Evolutionary conservation across 1,140 invertebrate genomes (phyloP), one percentile per base, ranked within the genome.

Genomic region (Akabosia matsudoensis): DNA sequence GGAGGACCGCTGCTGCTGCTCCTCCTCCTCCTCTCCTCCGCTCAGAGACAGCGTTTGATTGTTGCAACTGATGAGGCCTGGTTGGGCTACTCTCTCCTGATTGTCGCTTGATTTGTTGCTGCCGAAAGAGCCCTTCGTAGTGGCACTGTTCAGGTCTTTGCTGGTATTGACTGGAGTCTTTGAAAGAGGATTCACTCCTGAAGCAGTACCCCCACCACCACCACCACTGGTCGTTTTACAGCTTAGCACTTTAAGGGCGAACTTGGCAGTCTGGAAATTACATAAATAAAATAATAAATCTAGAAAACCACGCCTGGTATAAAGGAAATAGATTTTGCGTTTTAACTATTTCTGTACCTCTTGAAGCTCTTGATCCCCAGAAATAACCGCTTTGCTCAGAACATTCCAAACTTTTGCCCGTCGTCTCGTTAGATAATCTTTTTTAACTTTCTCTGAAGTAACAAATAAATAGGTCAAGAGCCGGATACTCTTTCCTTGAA

Each of bases 401-500:
- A 34, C 22, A 1, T 72, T 72, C 70, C 70, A 72, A 2, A 72
- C n/a, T 2, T 2, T 34, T 4, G 37, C 16, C 18, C 22, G 24
- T 3, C 10, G n/a, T 26, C 45, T 34, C 3, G 7, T 18, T 2
- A 77, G n/a, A 22, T 75, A 75, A 30, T 79, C 33, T 33, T 33
- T 70, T 24, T 76, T 64, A 13, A n/a, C 51, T 70, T 28, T 67
- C n/a, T 76, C 76, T 14, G 79, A 80, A 56, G 75, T 64, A 33
- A 76, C 22, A 0, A 74, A 51, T 10, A 78, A 33, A 54, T 80
- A 78, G 2, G 52, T 74, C 7, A 78, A 67, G n/a, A 80, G 34
- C 54, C 79, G 31, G 7, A 80, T 7, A 3, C 74, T 45, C 45
- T 73, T 71, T 13, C 70, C 70, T 34, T 80, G 76, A 28, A 80